Evolutionary conservation across 2,113 vertebrate genomes (phyloP), one percentile per base, ranked within the genome.

Genomic region (Octodon degus): DNA sequence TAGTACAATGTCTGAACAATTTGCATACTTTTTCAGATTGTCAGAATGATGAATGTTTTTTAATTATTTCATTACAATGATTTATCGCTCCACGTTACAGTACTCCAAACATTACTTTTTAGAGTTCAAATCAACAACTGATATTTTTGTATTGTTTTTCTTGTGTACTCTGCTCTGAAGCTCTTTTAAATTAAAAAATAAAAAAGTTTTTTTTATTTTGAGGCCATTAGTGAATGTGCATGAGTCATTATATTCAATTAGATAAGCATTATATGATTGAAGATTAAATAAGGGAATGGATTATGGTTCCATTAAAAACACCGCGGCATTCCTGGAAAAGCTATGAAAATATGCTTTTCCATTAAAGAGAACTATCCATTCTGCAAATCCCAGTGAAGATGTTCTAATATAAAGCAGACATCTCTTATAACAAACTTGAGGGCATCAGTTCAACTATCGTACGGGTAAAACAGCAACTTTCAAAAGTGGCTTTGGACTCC

Each of bases 1-100:
- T 77, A 90, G 32, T 60, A 89, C 91, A 96, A 93, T 96, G 14
- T 85, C 83, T 93, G 79, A 96, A 95, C 10, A 97, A 95, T 97
- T 77, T 96, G 97, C 97, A 97, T 95, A 97, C 13, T 86, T 97
- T 93, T 97, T 98, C 90, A 96, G 5, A 7, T 92, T 96, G 70
- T 96, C 95, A 96, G 11, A 95, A 94, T 88, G 83, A 97, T 62
- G 50, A 86, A 83, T 87, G 86, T 90, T 90, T 74, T 14, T 2
- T 1, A 83, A 79, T 90, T 95, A 96, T 62, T 91, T 92, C 8
- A 89, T 97, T 97, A 65, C 27, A 96, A 55, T 94, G 86, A 95
- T 98, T 94, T 92, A 94, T 60, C 91, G 95, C 84, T 97, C 82
- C 86, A 58, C 32, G 96, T 97, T 97, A 62, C 53, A 92, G 32